phyloP scores from a whole-genome alignment of 2,888 invertebrate species.

The Lithophane leautieri region DNA sequence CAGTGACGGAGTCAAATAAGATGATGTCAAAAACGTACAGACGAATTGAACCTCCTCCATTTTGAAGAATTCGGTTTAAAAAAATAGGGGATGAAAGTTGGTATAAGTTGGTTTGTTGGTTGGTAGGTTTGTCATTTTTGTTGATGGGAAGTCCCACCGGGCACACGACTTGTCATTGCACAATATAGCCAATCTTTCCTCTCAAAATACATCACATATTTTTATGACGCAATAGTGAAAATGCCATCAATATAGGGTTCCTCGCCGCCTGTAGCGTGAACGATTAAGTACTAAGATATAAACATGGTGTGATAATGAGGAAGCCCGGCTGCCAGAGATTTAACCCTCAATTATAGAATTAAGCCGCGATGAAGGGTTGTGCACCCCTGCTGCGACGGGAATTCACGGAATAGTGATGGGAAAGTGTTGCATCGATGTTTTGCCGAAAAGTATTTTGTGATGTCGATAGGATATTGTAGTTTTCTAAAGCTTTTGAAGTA shows the following conservation, averaged over 20 bases:
- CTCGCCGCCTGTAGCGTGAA: conserved; percentile 62
- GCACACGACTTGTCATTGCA: not conserved
- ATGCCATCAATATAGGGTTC: conserved; percentile 80
- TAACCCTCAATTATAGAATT: conserved; percentile 90
- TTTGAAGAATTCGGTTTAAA: too few species aligned
- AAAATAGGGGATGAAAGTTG: not conserved
- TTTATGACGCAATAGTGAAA: conserved; percentile 67
- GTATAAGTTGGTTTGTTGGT: too few species aligned
- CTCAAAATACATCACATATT: conserved; percentile 43
- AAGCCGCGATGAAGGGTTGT: conserved; percentile 87
- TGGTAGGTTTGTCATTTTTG: not conserved
- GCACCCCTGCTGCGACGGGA: conserved; percentile 78
- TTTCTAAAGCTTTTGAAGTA: not conserved
- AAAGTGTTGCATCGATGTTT: conserved; percentile 8
- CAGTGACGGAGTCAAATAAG: too few species aligned
- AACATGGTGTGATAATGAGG: conserved; percentile 86
- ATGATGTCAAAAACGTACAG: too few species aligned
- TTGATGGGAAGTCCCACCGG: not conserved
- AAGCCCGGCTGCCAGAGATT: conserved; percentile 85
- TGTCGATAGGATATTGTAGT: not conserved
- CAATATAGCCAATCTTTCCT: not conserved
- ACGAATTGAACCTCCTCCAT: too few species aligned
- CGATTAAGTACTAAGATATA: conserved; percentile 73
- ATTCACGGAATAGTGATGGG: conserved; percentile 72
- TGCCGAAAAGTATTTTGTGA: not conserved